A percentile compares a stretch with the other conserved stretches of the same genome.
Evolutionary conservation across 1,140 invertebrate genomes (phyloP).

Genomic region (Drosophila fuyamai): DNA sequence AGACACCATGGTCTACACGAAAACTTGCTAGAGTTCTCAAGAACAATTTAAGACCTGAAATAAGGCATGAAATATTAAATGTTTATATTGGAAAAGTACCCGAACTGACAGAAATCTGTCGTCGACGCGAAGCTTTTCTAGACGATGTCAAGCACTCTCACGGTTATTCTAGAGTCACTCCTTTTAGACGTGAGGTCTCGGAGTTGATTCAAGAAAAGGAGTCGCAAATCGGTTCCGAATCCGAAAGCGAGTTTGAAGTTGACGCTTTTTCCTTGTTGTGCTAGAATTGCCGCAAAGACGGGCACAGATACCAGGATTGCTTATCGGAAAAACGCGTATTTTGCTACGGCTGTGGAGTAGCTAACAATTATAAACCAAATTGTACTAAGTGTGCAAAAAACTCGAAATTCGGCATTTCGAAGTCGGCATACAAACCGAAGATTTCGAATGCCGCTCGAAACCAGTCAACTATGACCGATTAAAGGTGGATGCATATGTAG

Average conservation of each 20-base stretch:
- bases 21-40: too few species aligned
- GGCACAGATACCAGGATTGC: not conserved
- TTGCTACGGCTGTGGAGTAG: not conserved
- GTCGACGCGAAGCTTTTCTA: too few species aligned
- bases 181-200: constrained; percentile 65
- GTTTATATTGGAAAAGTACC: too few species aligned
- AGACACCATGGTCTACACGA: too few species aligned
- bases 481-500: too few species aligned
- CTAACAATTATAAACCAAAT: constrained; percentile 1
- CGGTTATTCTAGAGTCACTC: not conserved
- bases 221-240: not conserved
- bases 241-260: not conserved
- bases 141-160: too few species aligned
- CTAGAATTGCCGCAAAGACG: not conserved
- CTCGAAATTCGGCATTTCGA: not conserved
- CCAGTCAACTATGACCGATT: too few species aligned
- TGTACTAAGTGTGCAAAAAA: not conserved
- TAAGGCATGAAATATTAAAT: too few species aligned
- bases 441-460: too few species aligned
- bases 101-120: too few species aligned
- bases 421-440: too few species aligned
- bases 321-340: not conserved
- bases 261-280: not conserved
- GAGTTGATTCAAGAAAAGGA: constrained; percentile 18
- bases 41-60: too few species aligned